phyloP scores from a whole-genome alignment of 2,888 invertebrate species.

The Platynereis dumerilii region DNA sequence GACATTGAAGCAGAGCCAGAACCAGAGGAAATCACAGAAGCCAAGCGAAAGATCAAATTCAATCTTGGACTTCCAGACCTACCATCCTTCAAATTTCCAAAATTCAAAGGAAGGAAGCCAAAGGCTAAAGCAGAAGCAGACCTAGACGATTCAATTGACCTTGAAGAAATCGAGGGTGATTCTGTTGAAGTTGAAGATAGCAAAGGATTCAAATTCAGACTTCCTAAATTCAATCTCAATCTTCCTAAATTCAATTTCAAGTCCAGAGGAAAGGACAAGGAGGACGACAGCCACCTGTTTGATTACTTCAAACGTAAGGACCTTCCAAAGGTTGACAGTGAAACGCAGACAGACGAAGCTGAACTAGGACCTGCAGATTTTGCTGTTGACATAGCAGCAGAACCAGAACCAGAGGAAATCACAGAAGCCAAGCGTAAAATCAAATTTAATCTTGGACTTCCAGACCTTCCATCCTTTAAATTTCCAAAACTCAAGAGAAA shows the following conservation, averaged over 20 bases:
- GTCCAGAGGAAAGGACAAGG: too few relatives aligned
- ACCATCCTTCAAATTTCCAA: too few relatives aligned
- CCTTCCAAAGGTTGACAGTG: background rate
- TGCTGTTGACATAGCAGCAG: background rate
- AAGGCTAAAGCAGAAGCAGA: background rate
- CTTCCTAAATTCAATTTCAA: too few relatives aligned
- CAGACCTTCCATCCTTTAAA: background rate
- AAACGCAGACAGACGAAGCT: background rate
- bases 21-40: constrained; percentile 5
- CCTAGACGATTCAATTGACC: background rate
- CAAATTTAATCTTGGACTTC: background rate
- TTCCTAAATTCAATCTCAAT: too few relatives aligned
- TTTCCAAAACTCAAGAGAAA: background rate
- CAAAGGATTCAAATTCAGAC: too few relatives aligned
- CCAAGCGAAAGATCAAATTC: background rate
- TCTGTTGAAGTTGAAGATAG: too few relatives aligned
- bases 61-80: background rate
- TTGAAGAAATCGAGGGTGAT: background rate
- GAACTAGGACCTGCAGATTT: constrained; percentile 4
- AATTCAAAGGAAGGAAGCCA: background rate
- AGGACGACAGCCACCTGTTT: too few relatives aligned
- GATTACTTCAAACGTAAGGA: too few relatives aligned
- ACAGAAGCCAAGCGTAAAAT: background rate
- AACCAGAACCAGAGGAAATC: background rate
- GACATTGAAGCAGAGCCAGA: background rate